Evolutionary conservation across 1,140 invertebrate species (phyloP), one percentile per base, ranked within the genome.

Genomic region (Choristoneura fumiferana): DNA sequence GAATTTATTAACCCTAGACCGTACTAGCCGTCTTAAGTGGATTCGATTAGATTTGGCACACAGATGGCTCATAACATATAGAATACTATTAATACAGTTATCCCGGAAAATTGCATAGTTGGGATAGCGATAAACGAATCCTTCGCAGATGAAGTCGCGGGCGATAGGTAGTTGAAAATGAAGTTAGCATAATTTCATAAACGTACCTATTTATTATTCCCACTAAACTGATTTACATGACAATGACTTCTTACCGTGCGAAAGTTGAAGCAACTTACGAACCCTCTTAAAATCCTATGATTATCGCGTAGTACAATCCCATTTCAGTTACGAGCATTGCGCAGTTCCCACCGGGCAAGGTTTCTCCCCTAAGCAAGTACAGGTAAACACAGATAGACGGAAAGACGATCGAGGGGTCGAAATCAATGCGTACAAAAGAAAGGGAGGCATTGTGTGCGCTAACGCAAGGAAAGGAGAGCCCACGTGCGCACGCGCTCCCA

Each of bases 401-500:
- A 69, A 84, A 88, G 85, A 84, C 77, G 81, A 69, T 74, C 70
- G 73, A 78, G 80, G 85, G 85, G 80, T 78, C 72, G 67, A 74
- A 80, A 79, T 83, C 74, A 83, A 83, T 71, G 67, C 68, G 63
- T 36, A 79, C 68, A 84, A 85, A 84, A 78, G 81, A 88, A 68
- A 76, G 73, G 71, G 71, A 65, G 53, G 74, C 57, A 80, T 88
- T 88, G 81, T 86, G 61, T 77, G 76, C 79, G 74, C 63, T 77
- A 80, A 73, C 83, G 82, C 79, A 82, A 84, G 80, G 68, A 49
- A 13, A 17, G 40, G 40, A 8, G 39, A 82, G 71, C 58, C 71
- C 85, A 87, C 85, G 85, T 85, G 85, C 79, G 76, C 75, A 13
- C 14, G 63, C 71, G 76, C 64, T 88, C 85, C 81, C 85, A 88